A percentile compares a stretch with the other conserved stretches of the same genome.
Conservation (phyloP, 2,113 vertebrate species). For the Rhineura floridana region DNA sequence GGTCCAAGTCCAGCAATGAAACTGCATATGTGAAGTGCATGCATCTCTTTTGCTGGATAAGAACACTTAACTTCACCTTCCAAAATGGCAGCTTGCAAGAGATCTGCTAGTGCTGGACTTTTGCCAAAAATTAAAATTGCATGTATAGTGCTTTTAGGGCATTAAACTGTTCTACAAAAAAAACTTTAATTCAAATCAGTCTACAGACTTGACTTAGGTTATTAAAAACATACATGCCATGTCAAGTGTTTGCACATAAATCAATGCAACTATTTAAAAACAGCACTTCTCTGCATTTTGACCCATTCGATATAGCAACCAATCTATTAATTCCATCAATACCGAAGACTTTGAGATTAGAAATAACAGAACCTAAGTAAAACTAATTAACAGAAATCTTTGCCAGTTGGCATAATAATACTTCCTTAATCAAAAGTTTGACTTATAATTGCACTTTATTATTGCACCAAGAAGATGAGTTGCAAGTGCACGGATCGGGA, state of each 20-base stretch:
- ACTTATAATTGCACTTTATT: slow-evolving; percentile 21
- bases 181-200: neutral
- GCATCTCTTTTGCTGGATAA: neutral
- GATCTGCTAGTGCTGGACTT: neutral
- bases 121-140: neutral
- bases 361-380: slow-evolving; percentile 47
- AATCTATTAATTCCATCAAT: slow-evolving; percentile 63
- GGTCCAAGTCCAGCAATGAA: neutral
- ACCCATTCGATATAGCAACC: slow-evolving; percentile 13
- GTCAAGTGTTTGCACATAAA: slow-evolving; percentile 14
- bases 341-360: slow-evolving; percentile 47
- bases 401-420: slow-evolving; percentile 50
- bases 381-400: slow-evolving; percentile 58
- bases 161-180: neutral
- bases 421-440: slow-evolving; percentile 44
- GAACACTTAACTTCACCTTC: neutral
- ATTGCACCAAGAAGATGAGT: slow-evolving; percentile 13
- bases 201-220: neutral
- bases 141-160: neutral
- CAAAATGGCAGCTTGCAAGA: neutral
- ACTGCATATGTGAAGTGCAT: neutral
- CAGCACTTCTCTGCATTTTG: slow-evolving; percentile 50
- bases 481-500: slow-evolving; percentile 29
- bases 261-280: slow-evolving; percentile 50
- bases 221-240: slow-evolving; percentile 6